Percentiles rank a stretch among this genome's conserved stretches.
Conservation (phyloP, 2,888 invertebrate genomes). For the Helobdella robusta region DNA sequence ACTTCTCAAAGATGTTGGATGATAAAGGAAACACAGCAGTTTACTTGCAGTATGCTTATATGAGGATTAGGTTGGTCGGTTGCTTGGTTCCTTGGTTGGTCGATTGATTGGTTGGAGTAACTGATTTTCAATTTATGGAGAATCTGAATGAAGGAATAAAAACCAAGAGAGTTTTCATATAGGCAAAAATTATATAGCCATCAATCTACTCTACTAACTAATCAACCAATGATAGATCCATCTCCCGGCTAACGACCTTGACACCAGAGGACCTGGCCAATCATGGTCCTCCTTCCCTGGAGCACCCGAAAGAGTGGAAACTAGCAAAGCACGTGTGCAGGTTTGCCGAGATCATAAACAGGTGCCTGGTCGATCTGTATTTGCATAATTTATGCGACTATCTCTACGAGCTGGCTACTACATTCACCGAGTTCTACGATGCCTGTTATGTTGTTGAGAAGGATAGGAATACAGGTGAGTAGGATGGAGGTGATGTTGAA, state of each 20-base stretch:
- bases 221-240: conserved; percentile 49
- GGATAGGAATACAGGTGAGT: conserved; percentile 57
- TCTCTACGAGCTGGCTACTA: conserved; percentile 81
- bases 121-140: too few relatives aligned
- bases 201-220: too few relatives aligned
- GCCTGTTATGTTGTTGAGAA: conserved; percentile 93
- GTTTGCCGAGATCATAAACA: conserved; percentile 63
- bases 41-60: conserved; percentile 85
- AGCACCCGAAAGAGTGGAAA: conserved; percentile 88
- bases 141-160: too few relatives aligned
- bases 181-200: too few relatives aligned
- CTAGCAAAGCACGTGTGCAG: conserved; percentile 73
- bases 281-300: conserved; percentile 59
- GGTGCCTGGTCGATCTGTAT: conserved; percentile 69
- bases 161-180: too few relatives aligned
- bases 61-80: conserved; percentile 66
- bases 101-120: too few relatives aligned
- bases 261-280: conserved; percentile 54
- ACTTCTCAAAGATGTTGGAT: conserved; percentile 97
- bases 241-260: conserved; percentile 50
- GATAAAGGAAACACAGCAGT: conserved; percentile 98
- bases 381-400: conserved; percentile 86
- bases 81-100: not conserved
- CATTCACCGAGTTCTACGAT: conserved; percentile 94
- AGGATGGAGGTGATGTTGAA: not conserved